These are phyloP conservation scores for Megalurothrips usitatus DNA, from an alignment of 2,888 invertebrate species.

Conservation along the genomic window DNA sequence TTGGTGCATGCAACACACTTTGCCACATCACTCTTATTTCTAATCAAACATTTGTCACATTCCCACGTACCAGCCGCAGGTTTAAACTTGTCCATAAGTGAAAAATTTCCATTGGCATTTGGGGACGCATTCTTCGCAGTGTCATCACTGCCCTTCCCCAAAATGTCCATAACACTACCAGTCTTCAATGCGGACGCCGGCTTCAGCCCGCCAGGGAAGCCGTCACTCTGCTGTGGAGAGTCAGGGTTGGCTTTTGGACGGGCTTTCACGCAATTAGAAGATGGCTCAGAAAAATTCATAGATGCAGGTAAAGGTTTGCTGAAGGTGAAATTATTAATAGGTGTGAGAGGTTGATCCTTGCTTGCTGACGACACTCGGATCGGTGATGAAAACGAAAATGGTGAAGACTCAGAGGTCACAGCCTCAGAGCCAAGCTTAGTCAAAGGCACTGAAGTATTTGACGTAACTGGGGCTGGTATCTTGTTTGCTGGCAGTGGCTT, in stretches of 20 bases:
- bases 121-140: background rate
- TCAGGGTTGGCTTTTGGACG: background rate
- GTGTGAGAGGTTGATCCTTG: conserved; percentile 46
- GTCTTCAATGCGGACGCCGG: conserved; percentile 44
- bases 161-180: conserved; percentile 49
- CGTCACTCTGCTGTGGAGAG: background rate
- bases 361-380: conserved; percentile 44
- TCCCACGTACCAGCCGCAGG: conserved; percentile 58
- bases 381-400: conserved; percentile 51
- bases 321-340: conserved; percentile 55
- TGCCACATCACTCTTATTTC: conserved; percentile 50
- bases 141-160: conserved; percentile 40
- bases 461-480: conserved; percentile 28
- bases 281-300: conserved; percentile 34
- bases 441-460: background rate
- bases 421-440: conserved; percentile 26
- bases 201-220: conserved; percentile 33
- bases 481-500: conserved; percentile 20
- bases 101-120: conserved; percentile 30
- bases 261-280: background rate
- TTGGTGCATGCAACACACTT: conserved; percentile 56
- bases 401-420: conserved; percentile 23
- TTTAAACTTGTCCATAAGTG: conserved; percentile 49
- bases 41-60: conserved; percentile 59
- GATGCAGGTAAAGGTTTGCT: conserved; percentile 51